Conservation (phyloP, 2,888 invertebrate species). For the Tachina lurida region DNA sequence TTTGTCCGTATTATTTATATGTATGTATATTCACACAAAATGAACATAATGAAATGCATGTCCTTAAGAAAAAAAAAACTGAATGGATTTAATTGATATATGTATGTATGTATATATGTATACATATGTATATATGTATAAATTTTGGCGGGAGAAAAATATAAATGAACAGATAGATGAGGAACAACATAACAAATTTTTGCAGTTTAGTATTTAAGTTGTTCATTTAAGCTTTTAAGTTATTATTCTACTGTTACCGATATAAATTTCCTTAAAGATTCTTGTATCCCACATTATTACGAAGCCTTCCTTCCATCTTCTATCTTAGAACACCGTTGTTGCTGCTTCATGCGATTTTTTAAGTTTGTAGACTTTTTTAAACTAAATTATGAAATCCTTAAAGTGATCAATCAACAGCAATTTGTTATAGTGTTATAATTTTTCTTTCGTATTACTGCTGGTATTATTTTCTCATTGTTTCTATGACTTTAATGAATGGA, state of each 20-base stretch:
- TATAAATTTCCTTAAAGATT: constrained; percentile 1
- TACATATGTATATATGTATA: not conserved
- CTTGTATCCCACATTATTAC: not conserved
- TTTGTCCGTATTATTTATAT: constrained; percentile 33
- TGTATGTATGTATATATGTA: not conserved
- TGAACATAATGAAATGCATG: not conserved
- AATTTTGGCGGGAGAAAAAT: not conserved
- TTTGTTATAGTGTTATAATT: constrained; percentile 18
- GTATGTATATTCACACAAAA: constrained; percentile 12
- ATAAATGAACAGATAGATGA: constrained; percentile 3
- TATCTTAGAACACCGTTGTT: constrained; percentile 1
- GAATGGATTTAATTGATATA: constrained; percentile 8
- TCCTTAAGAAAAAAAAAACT: constrained; percentile 20
- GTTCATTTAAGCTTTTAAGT: constrained; percentile 15
- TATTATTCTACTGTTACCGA: not conserved
- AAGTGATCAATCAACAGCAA: not conserved
- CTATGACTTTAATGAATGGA: constrained; percentile 5
- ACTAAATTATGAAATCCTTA: not conserved
- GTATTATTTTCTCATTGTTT: constrained; percentile 30
- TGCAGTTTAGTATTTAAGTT: constrained; percentile 11
- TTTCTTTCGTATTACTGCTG: constrained; percentile 22
- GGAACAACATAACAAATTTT: not conserved
- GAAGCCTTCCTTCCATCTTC: not conserved
- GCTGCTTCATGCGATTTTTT: constrained; percentile 1
- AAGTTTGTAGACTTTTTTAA: not conserved